phyloP scores from a whole-genome alignment of 2,888 invertebrate genomes.

The Orchestes rusci region DNA sequence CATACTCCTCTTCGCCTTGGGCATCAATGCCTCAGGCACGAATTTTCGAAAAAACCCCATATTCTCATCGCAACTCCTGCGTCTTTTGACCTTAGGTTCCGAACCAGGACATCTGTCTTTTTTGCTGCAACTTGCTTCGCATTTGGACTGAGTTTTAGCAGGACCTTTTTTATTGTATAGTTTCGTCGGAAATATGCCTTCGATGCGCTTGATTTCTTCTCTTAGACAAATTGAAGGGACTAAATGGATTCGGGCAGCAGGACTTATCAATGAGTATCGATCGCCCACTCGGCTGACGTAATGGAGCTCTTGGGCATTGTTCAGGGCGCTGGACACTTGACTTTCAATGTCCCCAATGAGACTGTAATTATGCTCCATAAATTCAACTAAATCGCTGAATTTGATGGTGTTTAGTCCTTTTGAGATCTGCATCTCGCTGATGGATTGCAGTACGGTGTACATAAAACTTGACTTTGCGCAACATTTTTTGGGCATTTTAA shows the following conservation, averaged over 20 bases:
- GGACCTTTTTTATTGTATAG: background rate
- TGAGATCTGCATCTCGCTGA: conserved; percentile 10
- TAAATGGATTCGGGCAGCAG: conserved; percentile 20
- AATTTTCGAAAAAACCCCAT: conserved; percentile 10
- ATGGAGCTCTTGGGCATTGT: conserved; percentile 14
- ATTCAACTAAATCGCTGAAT: conserved; percentile 14
- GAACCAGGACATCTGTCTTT: conserved; percentile 1
- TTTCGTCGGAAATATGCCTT: conserved; percentile 13
- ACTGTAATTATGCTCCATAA: conserved; percentile 12
- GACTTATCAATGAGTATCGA: conserved; percentile 15
- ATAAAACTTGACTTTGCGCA: conserved; percentile 14
- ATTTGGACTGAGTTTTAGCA: background rate
- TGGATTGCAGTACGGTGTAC: conserved; percentile 11
- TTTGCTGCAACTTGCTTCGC: background rate
- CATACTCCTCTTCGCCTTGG: conserved; percentile 7
- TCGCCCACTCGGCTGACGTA: conserved; percentile 11
- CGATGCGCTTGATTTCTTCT: conserved; percentile 17
- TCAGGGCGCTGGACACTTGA: conserved; percentile 15
- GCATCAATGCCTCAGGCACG: conserved; percentile 2
- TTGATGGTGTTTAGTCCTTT: conserved; percentile 14
- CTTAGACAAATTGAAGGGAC: conserved; percentile 13
- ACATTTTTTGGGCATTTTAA: conserved; percentile 9
- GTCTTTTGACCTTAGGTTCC: too few species aligned
- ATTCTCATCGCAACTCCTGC: too few species aligned
- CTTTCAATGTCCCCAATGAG: conserved; percentile 15